A percentile compares a stretch with the other conserved stretches of the same genome.
Evolutionary conservation across 2,797 vertebrate genomes (phyloP).

Genomic region (Heliangelus exortis): DNA sequence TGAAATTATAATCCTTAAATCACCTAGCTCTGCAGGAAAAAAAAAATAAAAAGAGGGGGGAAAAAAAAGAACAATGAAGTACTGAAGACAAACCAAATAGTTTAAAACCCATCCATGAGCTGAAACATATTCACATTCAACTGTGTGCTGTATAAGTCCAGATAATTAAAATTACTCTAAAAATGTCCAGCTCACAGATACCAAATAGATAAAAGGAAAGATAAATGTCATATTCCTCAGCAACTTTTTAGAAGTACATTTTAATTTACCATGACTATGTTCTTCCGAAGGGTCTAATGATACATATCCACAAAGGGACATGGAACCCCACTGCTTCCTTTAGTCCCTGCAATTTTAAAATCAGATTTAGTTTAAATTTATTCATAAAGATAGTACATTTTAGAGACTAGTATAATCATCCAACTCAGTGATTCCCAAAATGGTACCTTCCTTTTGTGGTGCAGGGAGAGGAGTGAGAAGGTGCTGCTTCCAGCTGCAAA

Average conservation of each 20-base stretch:
- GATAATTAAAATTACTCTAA: neutral
- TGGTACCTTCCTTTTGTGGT: neutral
- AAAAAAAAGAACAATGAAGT: neutral
- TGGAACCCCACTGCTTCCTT: neutral
- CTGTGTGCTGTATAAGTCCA: neutral
- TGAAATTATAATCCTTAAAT: neutral
- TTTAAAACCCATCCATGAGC: neutral
- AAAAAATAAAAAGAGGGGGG: neutral
- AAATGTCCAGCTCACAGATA: neutral
- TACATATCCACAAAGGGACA: neutral
- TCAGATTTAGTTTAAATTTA: neutral
- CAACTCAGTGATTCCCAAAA: neutral
- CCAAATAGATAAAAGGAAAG: neutral
- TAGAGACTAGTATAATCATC: neutral
- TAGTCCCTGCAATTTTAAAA: neutral
- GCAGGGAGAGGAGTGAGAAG: neutral
- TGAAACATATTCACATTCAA: neutral
- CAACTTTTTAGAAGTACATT: neutral
- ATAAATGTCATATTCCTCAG: neutral
- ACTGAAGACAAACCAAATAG: conserved; percentile 3
- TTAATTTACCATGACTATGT: neutral
- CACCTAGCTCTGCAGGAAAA: neutral
- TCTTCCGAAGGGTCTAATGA: neutral
- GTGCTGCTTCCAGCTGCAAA: neutral
- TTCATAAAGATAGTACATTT: neutral